Evolutionary conservation across 2,888 invertebrate genomes (phyloP), one percentile per base, ranked within the genome.

Genomic region (Callimorpha dominula): DNA sequence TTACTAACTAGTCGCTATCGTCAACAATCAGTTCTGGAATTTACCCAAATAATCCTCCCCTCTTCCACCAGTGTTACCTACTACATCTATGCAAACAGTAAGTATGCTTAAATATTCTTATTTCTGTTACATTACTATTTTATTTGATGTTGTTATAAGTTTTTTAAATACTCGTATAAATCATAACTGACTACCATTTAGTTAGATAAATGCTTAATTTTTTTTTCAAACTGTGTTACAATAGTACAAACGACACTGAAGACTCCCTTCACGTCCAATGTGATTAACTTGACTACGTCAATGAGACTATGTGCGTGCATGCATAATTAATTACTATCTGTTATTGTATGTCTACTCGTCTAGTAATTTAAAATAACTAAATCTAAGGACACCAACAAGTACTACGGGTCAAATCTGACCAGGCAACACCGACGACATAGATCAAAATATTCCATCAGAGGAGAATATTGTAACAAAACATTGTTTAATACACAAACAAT

Each of bases 11-110:
- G 82, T 84, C 78, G 85, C 88, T 91, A 91, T 87, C 85, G 80
- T 90, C 90, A 91, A 92, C 88, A 90, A 89, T 94, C 94, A 94
- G 93, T 94, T 91, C 93, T 90, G 90, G 91, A 90, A 87, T 88
- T 88, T 88, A 90, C 87, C 68, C 82, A 86, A 84, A 81, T 84
- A 85, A 77, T 79, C 81, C 78, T 84, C 87, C 81, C 80, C 85
- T 81, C 82, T 79, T n/a, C 12, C 79, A 78, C 82, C 62, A 69
- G 49, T 78, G 78, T 80, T 85, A 85, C 80, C 86, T 83, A 85
- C 82, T 86, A 86, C 81, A 82, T 78, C 60, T 72, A 60, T 70
- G 73, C 70, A 71, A 54, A 65, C 49, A 71, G 68, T 68, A 52
- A 72, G 52, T 52, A 60, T 65, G 57, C 49, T 57, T 42, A 66